Evolutionary conservation across 2,113 vertebrate species (phyloP).

Genomic region (Micronycteris hirsuta): DNA sequence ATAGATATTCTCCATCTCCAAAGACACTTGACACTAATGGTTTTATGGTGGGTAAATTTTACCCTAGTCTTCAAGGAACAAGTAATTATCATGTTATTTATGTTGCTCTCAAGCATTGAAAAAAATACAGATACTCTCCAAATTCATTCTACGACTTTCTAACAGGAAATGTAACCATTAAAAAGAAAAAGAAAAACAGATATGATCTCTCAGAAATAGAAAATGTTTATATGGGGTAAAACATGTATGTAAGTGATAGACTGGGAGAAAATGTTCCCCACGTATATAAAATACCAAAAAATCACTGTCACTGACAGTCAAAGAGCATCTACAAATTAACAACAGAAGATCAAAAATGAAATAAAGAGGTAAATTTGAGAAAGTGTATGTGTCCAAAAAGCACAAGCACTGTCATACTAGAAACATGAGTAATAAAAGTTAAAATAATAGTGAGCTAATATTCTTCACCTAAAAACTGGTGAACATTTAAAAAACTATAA

Average conservation of each 20-base stretch:
- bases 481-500: neutral
- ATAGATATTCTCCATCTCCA: neutral
- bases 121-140: neutral
- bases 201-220: neutral
- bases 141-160: neutral
- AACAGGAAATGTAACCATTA: neutral
- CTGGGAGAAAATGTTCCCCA: neutral
- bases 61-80: neutral
- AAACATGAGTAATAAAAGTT: neutral
- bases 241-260: neutral
- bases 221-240: neutral
- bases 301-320: neutral
- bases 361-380: neutral
- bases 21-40: neutral
- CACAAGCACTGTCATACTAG: neutral
- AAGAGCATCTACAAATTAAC: neutral
- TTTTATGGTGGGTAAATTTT: neutral
- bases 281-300: neutral
- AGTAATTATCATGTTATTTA: neutral
- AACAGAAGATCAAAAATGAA: neutral
- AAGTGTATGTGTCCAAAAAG: neutral
- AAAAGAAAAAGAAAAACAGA: neutral
- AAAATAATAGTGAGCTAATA: neutral
- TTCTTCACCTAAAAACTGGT: neutral
- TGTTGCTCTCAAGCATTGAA: neutral